phyloP scores from a whole-genome alignment of 2,113 vertebrate species.

The Sorex araneus region DNA sequence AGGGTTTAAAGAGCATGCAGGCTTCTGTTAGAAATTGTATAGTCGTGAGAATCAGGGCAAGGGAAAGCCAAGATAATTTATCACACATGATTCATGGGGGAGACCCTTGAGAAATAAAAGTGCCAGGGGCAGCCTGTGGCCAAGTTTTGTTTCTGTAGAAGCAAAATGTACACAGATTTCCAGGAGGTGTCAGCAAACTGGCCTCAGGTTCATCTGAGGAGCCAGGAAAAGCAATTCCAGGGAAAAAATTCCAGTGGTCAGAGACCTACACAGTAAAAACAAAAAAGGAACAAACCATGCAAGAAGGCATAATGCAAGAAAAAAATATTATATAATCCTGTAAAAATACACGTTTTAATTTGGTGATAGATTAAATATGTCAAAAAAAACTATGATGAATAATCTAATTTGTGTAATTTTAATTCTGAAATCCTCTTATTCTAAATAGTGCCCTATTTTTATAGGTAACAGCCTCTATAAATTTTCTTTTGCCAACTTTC shows the following conservation, averaged over 20 bases:
- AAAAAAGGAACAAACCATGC: not conserved
- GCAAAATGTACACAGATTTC: not conserved
- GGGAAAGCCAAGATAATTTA: not conserved
- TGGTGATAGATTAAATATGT: not conserved
- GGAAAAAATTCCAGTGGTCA: not conserved
- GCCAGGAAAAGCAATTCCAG: not conserved
- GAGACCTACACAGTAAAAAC: not conserved
- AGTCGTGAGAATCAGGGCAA: not conserved
- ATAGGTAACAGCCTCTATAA: not conserved
- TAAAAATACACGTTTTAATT: not conserved
- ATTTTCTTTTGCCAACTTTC: too few species aligned
- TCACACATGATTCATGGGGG: not conserved
- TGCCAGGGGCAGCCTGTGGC: not conserved
- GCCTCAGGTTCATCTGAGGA: not conserved
- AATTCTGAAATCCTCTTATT: conserved; percentile 1
- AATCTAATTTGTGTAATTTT: not conserved
- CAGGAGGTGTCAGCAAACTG: not conserved
- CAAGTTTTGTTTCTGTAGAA: not conserved
- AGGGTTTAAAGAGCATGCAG: not conserved
- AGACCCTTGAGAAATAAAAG: not conserved
- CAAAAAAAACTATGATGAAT: not conserved
- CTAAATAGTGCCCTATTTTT: conserved; percentile 5
- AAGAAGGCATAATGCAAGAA: not conserved
- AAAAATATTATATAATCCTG: not conserved
- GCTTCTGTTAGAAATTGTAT: not conserved